These are phyloP conservation scores for Hemistola chrysoprasaria DNA, from an alignment of 2,888 invertebrate species.

Conservation along the genomic window DNA sequence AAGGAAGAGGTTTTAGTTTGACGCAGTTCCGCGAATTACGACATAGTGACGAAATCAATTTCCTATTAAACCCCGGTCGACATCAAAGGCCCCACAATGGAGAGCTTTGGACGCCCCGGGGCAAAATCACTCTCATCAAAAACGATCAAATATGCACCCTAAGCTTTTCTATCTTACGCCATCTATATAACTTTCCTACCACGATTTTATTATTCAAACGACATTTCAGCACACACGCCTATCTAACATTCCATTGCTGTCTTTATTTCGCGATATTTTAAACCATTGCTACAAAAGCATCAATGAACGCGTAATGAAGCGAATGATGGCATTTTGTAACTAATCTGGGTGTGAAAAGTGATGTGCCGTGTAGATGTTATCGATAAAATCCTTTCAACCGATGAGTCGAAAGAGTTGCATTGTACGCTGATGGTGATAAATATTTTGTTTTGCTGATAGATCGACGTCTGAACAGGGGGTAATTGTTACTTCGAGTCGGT, in stretches of 20 bases:
- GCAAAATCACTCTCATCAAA: conserved; percentile 45
- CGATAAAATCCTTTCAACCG: conserved; percentile 60
- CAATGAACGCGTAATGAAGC: conserved; percentile 30
- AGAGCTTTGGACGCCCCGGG: conserved; percentile 32
- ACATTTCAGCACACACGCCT: neutral
- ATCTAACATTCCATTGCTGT: conserved; percentile 15
- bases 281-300: neutral
- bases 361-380: conserved; percentile 57
- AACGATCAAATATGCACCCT: conserved; percentile 77
- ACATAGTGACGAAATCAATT: conserved; percentile 27
- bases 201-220: conserved; percentile 1
- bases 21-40: conserved; percentile 10
- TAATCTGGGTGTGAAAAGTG: conserved; percentile 38
- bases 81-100: conserved; percentile 34
- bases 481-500: conserved; percentile 3
- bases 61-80: conserved; percentile 29
- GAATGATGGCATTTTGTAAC: neutral
- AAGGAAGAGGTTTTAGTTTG: conserved; percentile 12
- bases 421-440: conserved; percentile 31
- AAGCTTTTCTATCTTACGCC: conserved; percentile 54
- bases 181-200: conserved; percentile 45
- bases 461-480: conserved; percentile 10
- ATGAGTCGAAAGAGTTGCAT: conserved; percentile 32
- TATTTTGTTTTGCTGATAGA: conserved; percentile 15
- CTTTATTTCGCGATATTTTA: neutral